Conservation (phyloP, 1,140 invertebrate genomes). For the Papilio polytes region DNA sequence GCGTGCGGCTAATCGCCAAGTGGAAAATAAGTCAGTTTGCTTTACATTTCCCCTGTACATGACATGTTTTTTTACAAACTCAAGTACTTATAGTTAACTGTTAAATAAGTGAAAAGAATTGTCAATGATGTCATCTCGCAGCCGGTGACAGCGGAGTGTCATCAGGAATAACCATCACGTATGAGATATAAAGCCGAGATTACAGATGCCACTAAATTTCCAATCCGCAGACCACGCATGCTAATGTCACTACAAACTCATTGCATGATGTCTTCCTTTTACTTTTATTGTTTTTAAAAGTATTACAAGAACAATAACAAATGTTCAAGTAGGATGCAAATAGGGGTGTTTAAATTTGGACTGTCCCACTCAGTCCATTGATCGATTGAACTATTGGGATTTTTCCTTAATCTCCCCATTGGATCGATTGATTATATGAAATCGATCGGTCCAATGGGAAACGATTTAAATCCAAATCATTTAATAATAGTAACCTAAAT, state of each 20-base stretch:
- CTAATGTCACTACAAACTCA: background rate
- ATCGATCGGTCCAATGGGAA: no score
- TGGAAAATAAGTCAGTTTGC: no score
- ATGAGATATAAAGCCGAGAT: conserved; percentile 24
- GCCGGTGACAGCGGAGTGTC: background rate
- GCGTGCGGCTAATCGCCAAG: no score
- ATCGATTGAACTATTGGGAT: no score
- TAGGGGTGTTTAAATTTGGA: no score
- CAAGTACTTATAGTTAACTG: background rate
- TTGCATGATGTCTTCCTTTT: background rate
- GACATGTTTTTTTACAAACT: no score
- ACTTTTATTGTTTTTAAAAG: background rate
- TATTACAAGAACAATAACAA: background rate
- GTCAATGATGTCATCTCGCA: background rate
- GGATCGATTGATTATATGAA: no score
- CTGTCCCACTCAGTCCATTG: no score
- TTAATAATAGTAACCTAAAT: no score
- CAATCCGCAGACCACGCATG: conserved; percentile 8
- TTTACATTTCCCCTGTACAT: no score
- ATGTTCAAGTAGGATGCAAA: background rate
- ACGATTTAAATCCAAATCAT: no score
- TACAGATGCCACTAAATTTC: conserved; percentile 24
- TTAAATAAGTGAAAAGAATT: conserved; percentile 1
- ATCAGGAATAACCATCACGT: conserved; percentile 18
- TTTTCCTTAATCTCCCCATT: no score